Conservation (phyloP, 2,113 vertebrate genomes). For the Zosterops borbonicus region DNA sequence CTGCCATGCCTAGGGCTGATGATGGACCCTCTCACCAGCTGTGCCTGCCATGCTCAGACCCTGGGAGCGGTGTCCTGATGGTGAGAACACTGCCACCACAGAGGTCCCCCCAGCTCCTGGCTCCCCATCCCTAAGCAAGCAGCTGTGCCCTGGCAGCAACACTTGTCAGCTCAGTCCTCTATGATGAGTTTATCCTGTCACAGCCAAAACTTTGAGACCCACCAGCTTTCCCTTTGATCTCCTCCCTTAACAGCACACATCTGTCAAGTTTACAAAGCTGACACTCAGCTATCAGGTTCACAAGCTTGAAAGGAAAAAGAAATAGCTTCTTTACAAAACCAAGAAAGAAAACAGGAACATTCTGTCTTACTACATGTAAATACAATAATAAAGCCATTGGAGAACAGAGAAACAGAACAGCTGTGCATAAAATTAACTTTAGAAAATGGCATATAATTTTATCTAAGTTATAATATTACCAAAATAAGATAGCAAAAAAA, state of each 20-base stretch:
- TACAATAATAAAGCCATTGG: not conserved
- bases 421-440: too few species aligned
- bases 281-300: not conserved
- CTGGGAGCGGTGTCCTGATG: not conserved
- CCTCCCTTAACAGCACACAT: not conserved
- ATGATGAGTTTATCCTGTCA: not conserved
- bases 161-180: not conserved
- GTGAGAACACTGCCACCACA: accelerated
- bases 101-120: not conserved
- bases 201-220: not conserved
- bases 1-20: not conserved
- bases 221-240: slow-evolving; percentile 28
- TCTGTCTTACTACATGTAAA: not conserved
- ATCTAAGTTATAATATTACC: not conserved
- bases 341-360: not conserved
- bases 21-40: accelerated
- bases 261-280: not conserved
- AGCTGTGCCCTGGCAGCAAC: not conserved
- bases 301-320: not conserved
- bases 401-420: not conserved
- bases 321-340: not conserved
- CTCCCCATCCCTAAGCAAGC: not conserved
- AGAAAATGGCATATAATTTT: not conserved
- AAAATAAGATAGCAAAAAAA: not conserved
- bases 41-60: not conserved